Percentiles rank a stretch among this genome's conserved stretches.
These are phyloP conservation scores for Brenthis hecate DNA, from an alignment of 2,888 invertebrate genomes.

Conservation along the genomic window DNA sequence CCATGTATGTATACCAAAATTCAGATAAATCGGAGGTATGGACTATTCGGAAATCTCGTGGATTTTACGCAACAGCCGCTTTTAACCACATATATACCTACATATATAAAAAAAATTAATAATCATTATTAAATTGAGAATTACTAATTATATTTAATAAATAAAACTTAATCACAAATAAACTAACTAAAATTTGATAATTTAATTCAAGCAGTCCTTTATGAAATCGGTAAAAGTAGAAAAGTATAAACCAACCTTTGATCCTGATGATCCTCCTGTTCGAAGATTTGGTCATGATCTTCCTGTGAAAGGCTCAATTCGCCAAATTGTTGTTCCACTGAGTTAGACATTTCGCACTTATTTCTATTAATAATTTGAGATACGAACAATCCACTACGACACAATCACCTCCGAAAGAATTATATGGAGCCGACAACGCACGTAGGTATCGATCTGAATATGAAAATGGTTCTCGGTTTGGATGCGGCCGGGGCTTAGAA, in stretches of 20 bases:
- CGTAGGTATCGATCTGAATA: conserved; percentile 19
- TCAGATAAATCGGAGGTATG: too few species aligned
- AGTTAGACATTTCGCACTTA: conserved; percentile 63
- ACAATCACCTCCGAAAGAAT: conserved; percentile 33
- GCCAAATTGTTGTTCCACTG: conserved; percentile 86
- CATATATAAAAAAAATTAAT: too few species aligned
- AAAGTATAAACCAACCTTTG: conserved; percentile 73
- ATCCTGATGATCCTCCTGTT: conserved; percentile 83
- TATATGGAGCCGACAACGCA: conserved; percentile 22
- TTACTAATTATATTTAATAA: too few species aligned
- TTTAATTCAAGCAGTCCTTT: too few species aligned
- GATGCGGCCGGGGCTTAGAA: conserved; percentile 14
- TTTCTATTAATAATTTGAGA: conserved; percentile 2
- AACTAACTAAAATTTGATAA: too few species aligned
- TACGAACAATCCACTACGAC: conserved; percentile 32
- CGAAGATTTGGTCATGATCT: conserved; percentile 88
- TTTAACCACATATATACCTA: too few species aligned
- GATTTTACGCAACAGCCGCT: too few species aligned
- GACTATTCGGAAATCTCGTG: too few species aligned
- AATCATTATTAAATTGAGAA: too few species aligned
- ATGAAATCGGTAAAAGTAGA: background rate
- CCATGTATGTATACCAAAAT: too few species aligned
- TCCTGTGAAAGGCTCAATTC: conserved; percentile 87
- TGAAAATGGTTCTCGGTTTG: conserved; percentile 11
- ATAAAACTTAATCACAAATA: too few species aligned